Percentiles rank a stretch among this genome's conserved stretches.
Evolutionary conservation across 2,888 invertebrate genomes (phyloP).

Genomic region (Lepetodrilus schrolli): DNA sequence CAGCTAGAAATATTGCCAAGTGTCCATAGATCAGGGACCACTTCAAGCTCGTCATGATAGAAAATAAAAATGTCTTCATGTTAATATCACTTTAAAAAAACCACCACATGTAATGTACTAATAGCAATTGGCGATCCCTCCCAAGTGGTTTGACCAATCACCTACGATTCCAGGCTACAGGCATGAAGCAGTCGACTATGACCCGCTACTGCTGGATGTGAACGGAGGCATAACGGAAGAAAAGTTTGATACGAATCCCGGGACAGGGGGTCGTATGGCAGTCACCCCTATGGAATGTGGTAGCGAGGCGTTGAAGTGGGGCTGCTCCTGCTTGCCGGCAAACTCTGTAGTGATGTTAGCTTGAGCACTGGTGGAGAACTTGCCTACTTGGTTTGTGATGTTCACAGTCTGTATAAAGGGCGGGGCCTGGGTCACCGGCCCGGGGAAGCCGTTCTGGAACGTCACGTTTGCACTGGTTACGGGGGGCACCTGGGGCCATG

Average conservation of each 20-base stretch:
- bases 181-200: slow-evolving; percentile 21
- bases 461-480: not conserved
- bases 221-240: slow-evolving; percentile 18
- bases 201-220: slow-evolving; percentile 25
- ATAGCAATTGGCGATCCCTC: not conserved
- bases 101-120: not conserved
- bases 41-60: not conserved
- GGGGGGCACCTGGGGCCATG: not conserved
- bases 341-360: not conserved
- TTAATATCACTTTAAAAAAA: not conserved
- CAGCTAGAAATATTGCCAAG: no score
- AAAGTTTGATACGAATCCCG: slow-evolving; percentile 18
- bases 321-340: slow-evolving; percentile 13
- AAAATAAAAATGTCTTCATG: not conserved
- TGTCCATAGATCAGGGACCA: no score
- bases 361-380: slow-evolving; percentile 28
- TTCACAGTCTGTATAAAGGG: slow-evolving; percentile 29
- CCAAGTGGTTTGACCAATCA: slow-evolving; percentile 16
- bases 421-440: not conserved
- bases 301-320: slow-evolving; percentile 10
- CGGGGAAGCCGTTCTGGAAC: slow-evolving; percentile 22
- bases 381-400: slow-evolving; percentile 1
- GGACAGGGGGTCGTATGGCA: slow-evolving; percentile 3
- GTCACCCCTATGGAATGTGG: slow-evolving; percentile 25
- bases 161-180: slow-evolving; percentile 5